Evolutionary conservation across 2,113 vertebrate genomes (phyloP).

Genomic region (Prionailurus bengalensis): DNA sequence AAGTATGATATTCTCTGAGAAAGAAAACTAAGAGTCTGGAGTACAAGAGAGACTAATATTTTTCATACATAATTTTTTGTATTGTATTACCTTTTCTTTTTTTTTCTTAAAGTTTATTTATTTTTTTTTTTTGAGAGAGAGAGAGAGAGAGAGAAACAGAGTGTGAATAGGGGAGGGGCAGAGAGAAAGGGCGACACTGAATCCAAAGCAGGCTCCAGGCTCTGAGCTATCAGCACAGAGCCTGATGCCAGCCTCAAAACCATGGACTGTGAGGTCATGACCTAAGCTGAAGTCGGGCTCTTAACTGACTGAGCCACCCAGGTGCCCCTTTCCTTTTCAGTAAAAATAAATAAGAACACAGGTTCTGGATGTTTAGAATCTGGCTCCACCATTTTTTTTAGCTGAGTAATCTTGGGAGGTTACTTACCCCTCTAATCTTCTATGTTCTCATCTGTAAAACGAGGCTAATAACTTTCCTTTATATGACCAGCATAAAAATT

Average conservation of each 20-base stretch:
- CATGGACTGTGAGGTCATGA: too few species aligned
- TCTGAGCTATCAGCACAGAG: too few species aligned
- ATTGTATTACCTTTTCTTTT: not conserved
- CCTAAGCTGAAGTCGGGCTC: too few species aligned
- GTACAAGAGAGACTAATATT: not conserved
- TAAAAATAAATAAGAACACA: slow-evolving; percentile 40
- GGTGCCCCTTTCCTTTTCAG: not conserved
- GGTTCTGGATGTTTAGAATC: not conserved
- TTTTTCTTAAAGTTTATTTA: too few species aligned
- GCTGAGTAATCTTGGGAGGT: not conserved
- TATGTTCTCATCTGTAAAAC: not conserved
- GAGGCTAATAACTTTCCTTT: not conserved
- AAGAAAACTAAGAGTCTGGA: slow-evolving; percentile 13
- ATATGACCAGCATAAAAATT: not conserved
- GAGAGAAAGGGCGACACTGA: too few species aligned
- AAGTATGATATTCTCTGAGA: not conserved
- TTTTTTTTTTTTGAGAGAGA: too few species aligned
- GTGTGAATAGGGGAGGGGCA: too few species aligned
- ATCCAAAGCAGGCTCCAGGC: too few species aligned
- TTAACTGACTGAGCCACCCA: too few species aligned
- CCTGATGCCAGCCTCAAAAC: too few species aligned
- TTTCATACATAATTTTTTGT: not conserved
- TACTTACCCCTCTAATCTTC: not conserved
- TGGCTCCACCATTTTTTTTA: not conserved
- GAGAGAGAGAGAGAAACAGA: too few species aligned